Base-by-base conservation (phyloP, 1,140 invertebrate genomes). In the Drosophila grimshawi region DNA sequence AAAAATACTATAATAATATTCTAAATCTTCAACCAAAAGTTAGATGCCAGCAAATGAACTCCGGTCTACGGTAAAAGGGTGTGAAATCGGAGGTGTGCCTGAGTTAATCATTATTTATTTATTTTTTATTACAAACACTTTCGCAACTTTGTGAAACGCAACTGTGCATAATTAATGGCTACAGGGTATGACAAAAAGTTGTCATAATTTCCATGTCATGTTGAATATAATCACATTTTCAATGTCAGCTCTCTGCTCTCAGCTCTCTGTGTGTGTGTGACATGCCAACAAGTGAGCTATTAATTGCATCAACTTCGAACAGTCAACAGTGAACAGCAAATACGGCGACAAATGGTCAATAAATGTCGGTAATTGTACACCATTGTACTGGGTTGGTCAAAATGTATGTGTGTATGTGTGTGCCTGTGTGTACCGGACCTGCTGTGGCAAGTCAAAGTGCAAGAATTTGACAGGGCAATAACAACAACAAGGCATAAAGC, bases 221-320 rank as follows among this genome's bases (percentile, higher is more conserved):
- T 67, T 60, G 46, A 67, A 61, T 70, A 60, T 78, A 86, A 86
- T 79, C 76, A 66, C 75, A 62, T 73, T 78, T 88, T 88, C 85
- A 88, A 89, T 88, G 83, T 78, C 83, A 81, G 52, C 35, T 51
- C 19, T 43, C 39, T n/a, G 19, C 19, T 19, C 1, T 19, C 19
- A 19, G 32, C 33, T 43, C 10, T 2, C 37, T 2, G 49, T 81
- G 52, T 66, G 52, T 51, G 37, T 53, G 53, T 66, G 78, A 69
- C 75, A 83, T 72, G 72, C 73, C 43, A 88, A 88, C 85, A 88
- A 88, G 85, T 85, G 80, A 85, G 66, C 70, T 78, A 88, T 88
- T 89, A 88, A 88, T 88, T 88, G 85, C 74, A 76, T 60, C 55
- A 66, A 27, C 68, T 7, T 7, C 7, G 7, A 53, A 43, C 45